Base-by-base conservation (phyloP, 2,888 invertebrate species). In the Tigriopus californicus region DNA sequence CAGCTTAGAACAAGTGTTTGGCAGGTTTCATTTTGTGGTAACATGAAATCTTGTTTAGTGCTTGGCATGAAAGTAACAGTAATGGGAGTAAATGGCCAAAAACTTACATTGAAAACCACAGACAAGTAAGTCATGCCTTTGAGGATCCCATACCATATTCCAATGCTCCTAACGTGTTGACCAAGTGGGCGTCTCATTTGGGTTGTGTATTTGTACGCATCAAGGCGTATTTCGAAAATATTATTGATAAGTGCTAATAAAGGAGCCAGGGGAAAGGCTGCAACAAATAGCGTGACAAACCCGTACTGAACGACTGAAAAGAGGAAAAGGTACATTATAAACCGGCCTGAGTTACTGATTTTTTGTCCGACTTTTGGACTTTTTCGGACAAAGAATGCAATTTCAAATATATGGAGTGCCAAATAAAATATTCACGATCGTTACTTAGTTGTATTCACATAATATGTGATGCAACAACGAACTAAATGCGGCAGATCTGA, bases 121-220 rank as follows among this genome's bases (percentile, higher is more conserved):
- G 91, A 85, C 0, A 87, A 81, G 67, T 90, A 90, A 0, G 94
- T 92, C 51, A 95, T 85, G 6, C 85, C 88, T 67, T 85, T 81
- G 3, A 95, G 73, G 54, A 97, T 92, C 1, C 88, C 86, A 68
- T 83, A 91, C 88, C 85, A 86, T 56, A 85, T 84, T 0, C 95
- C 95, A 61, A 97, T 92, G 69, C 91, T 88, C 67, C 89, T 86
- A 0, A 89, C 87, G 56, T 90, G 76, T 67, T 88, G 87, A 0
- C 91, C 89, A 53, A 92, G 71, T 0, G 94, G 92, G 41, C 95
- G 75, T 55, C 92, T 73, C 0, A 88, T 83, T 67, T 92, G 90
- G 0, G 87, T 89, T n/a, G 94, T 85, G 82, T 92, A 89, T 74
- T 97, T 95, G 72, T 88, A 91, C 0, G 95, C 95, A 68, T 97